These are phyloP conservation scores for Diorhabda sublineata DNA, from an alignment of 1,140 invertebrate species.

Conservation along the genomic window DNA sequence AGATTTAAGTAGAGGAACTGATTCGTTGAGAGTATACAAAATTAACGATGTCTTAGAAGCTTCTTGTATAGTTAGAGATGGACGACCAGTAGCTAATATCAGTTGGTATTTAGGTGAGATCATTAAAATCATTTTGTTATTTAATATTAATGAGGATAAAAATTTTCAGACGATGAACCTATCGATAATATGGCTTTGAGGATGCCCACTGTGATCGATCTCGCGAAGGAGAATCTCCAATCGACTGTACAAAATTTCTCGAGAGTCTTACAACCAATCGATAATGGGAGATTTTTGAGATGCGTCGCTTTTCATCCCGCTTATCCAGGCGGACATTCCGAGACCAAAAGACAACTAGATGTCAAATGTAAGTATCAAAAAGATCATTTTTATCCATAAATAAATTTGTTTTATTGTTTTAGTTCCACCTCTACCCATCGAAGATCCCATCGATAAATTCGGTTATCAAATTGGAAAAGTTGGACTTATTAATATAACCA, in stretches of 20 bases:
- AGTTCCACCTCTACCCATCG: constrained; percentile 60
- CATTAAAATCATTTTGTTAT: neutral
- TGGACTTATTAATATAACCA: constrained; percentile 63
- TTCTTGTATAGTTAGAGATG: constrained; percentile 61
- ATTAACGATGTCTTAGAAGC: constrained; percentile 60
- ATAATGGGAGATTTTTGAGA: constrained; percentile 59
- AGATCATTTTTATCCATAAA: neutral
- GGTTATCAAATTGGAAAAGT: constrained; percentile 65
- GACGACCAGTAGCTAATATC: constrained; percentile 68
- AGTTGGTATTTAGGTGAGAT: constrained; percentile 61
- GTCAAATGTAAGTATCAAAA: constrained; percentile 57
- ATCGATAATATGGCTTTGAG: constrained; percentile 53
- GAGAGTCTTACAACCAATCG: constrained; percentile 55
- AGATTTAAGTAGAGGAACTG: constrained; percentile 49
- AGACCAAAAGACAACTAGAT: constrained; percentile 51
- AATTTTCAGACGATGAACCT: constrained; percentile 54
- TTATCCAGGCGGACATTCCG: constrained; percentile 47
- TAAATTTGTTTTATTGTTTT: constrained; percentile 10
- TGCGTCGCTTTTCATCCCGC: constrained; percentile 65
- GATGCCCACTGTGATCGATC: constrained; percentile 49
- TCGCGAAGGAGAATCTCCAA: constrained; percentile 50
- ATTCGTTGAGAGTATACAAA: constrained; percentile 49
- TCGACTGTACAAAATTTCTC: constrained; percentile 62
- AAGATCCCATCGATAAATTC: constrained; percentile 58
- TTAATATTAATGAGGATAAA: neutral